Conservation (phyloP, 2,797 vertebrate genomes). For the Sebastes aleutianus region DNA sequence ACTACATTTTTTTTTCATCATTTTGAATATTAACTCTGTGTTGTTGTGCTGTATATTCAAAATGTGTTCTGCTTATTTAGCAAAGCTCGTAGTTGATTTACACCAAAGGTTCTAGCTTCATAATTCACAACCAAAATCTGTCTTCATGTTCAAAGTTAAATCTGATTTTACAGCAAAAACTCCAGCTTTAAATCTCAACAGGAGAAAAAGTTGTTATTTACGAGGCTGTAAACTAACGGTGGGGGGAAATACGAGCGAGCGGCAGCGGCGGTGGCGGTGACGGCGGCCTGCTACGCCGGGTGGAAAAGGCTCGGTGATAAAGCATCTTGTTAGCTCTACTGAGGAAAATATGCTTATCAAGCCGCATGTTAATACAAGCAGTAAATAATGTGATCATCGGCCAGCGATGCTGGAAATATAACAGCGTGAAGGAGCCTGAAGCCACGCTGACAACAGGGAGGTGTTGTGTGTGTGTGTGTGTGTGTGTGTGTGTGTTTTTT, state of each 20-base stretch:
- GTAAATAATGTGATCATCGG: constrained; percentile 75
- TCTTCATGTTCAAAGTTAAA: constrained; percentile 62
- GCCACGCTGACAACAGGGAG: constrained; percentile 55
- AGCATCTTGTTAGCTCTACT: constrained; percentile 80
- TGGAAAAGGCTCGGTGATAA: constrained; percentile 70
- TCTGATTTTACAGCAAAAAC: constrained; percentile 74
- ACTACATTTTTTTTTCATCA: background rate
- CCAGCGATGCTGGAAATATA: constrained; percentile 62
- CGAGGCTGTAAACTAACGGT: constrained; percentile 69
- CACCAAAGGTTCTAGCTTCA: background rate
- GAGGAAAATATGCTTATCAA: constrained; percentile 84
- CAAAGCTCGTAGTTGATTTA: constrained; percentile 51
- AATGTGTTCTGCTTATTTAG: constrained; percentile 54
- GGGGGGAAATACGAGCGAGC: constrained; percentile 51
- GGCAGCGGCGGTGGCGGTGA: background rate
- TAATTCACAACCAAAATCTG: constrained; percentile 47
- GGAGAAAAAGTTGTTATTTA: constrained; percentile 77
- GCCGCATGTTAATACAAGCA: constrained; percentile 79
- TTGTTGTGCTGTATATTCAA: constrained; percentile 1
- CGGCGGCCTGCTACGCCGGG: constrained; percentile 21
- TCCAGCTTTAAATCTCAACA: constrained; percentile 71
- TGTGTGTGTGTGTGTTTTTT: constrained; percentile 5
- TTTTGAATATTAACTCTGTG: background rate
- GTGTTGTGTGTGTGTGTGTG: constrained; percentile 12
- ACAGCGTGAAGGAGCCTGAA: constrained; percentile 69